Percentiles rank a stretch among this genome's conserved stretches.
Evolutionary conservation across 1,140 invertebrate genomes (phyloP).

Genomic region (Cyphomyrmex costatus): DNA sequence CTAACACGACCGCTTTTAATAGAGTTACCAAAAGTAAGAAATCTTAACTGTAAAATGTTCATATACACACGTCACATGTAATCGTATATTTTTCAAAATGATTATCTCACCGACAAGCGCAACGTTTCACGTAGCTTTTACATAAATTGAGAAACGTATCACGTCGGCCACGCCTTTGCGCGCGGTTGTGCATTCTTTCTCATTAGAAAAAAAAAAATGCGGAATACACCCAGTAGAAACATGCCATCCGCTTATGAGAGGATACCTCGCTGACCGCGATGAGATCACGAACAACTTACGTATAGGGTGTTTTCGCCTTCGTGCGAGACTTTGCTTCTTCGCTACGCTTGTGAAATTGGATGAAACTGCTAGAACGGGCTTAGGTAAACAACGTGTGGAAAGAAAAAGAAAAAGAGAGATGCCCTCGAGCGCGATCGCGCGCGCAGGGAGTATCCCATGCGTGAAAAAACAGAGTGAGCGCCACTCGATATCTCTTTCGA

Average conservation of each 20-base stretch:
- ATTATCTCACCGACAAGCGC: not conserved
- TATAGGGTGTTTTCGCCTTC: conserved; percentile 38
- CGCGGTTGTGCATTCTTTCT: conserved; percentile 43
- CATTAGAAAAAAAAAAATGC: conserved; percentile 27
- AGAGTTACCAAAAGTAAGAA: not conserved
- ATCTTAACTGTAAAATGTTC: not conserved
- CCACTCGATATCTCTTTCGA: conserved; percentile 22
- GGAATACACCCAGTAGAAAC: not conserved
- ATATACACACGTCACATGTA: not conserved
- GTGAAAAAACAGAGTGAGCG: conserved; percentile 24
- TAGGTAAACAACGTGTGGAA: conserved; percentile 34
- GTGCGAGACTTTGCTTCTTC: conserved; percentile 54
- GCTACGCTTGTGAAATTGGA: conserved; percentile 56
- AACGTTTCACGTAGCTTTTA: conserved; percentile 48
- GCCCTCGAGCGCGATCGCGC: conserved; percentile 1
- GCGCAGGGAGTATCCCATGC: not conserved
- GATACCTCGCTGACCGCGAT: conserved; percentile 23
- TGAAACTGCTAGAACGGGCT: conserved; percentile 53
- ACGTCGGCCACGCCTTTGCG: conserved; percentile 40
- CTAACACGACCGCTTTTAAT: not conserved
- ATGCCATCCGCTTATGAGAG: conserved; percentile 28
- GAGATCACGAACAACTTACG: conserved; percentile 27
- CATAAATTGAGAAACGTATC: conserved; percentile 49
- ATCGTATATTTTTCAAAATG: conserved; percentile 30
- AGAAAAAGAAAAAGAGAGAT: not conserved